Conservation (phyloP, 2,113 vertebrate species). For the Elaphurus davidianus region DNA sequence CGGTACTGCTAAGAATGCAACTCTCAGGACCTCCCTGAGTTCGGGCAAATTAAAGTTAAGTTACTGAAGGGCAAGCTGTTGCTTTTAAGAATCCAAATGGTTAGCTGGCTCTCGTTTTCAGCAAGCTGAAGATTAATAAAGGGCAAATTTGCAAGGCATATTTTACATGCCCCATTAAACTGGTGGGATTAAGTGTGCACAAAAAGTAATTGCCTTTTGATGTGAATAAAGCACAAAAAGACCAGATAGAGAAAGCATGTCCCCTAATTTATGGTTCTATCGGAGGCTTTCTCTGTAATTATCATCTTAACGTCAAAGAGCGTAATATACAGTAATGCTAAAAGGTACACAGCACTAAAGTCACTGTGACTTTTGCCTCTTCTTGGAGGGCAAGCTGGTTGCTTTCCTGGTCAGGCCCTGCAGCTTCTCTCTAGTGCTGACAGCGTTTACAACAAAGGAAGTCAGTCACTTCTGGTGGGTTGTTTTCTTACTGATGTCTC, state of each 20-base stretch:
- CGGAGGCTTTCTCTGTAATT: conserved; percentile 67
- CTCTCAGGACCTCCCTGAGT: rapidly evolving
- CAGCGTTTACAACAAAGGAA: not conserved
- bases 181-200: conserved; percentile 72
- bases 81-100: conserved; percentile 58
- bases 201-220: conserved; percentile 77
- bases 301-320: conserved; percentile 67
- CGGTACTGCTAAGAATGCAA: not conserved
- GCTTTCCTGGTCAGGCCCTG: not conserved
- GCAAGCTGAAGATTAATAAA: conserved; percentile 70
- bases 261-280: conserved; percentile 61
- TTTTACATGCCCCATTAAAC: conserved; percentile 77
- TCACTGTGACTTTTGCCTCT: conserved; percentile 45
- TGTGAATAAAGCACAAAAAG: conserved; percentile 71
- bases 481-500: not conserved
- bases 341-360: conserved; percentile 62
- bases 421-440: not conserved
- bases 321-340: conserved; percentile 57
- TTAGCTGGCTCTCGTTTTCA: conserved; percentile 32
- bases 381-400: conserved; percentile 21
- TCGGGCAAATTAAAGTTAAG: conserved; percentile 50
- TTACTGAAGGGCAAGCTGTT: conserved; percentile 11
- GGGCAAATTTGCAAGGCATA: conserved; percentile 71
- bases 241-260: conserved; percentile 53
- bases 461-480: not conserved